Conservation (phyloP, 2,888 invertebrate genomes). For the Aspidiotus destructor region DNA sequence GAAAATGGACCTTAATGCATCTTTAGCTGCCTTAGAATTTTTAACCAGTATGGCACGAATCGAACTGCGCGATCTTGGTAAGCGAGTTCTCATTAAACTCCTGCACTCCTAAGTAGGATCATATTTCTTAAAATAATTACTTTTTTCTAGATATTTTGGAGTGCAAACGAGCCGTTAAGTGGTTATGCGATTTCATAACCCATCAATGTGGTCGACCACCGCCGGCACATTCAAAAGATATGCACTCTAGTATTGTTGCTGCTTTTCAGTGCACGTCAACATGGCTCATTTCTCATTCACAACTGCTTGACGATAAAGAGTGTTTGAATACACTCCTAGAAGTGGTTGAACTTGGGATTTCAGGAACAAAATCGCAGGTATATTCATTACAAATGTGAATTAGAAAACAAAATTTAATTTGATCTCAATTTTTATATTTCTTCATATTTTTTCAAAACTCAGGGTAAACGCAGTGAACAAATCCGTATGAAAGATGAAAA, state of each 20-base stretch:
- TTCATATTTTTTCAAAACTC: conserved; percentile 29
- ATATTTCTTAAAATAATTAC: background rate
- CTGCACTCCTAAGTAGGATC: background rate
- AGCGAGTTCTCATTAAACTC: conserved; percentile 34
- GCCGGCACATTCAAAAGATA: conserved; percentile 83
- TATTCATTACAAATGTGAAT: background rate
- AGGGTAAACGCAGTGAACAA: conserved; percentile 72
- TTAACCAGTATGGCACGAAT: conserved; percentile 81
- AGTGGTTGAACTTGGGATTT: conserved; percentile 94
- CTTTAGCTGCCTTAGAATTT: conserved; percentile 84
- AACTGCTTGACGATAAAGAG: conserved; percentile 79
- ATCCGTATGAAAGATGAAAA: conserved; percentile 92
- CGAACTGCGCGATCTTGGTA: conserved; percentile 81
- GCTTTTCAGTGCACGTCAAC: conserved; percentile 83
- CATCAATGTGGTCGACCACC: conserved; percentile 91
- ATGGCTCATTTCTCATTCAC: conserved; percentile 87
- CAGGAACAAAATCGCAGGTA: conserved; percentile 72
- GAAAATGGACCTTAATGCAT: conserved; percentile 90
- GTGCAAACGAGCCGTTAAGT: conserved; percentile 86
- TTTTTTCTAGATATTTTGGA: conserved; percentile 47
- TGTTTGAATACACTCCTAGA: conserved; percentile 88
- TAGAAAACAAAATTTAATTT: conserved; percentile 7
- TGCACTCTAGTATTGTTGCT: conserved; percentile 88
- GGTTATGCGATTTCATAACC: conserved; percentile 96
- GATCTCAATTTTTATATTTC: background rate